phyloP scores from a whole-genome alignment of 1,140 invertebrate genomes.

The Procambarus virginalis region DNA sequence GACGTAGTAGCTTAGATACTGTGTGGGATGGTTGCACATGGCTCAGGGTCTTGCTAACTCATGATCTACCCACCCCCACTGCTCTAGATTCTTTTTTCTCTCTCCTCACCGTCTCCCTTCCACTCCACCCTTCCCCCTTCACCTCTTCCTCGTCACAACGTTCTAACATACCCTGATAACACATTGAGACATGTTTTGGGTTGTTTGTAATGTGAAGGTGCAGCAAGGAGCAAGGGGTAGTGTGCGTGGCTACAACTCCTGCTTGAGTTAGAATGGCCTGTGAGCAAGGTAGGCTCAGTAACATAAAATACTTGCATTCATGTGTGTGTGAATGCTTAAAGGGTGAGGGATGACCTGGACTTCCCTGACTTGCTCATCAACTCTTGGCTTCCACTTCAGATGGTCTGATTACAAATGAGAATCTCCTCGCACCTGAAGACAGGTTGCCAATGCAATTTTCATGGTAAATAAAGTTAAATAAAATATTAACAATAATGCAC shows the following conservation, averaged over 20 bases:
- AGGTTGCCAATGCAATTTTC: neutral
- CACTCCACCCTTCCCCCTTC: too few species aligned
- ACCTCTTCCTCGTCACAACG: neutral
- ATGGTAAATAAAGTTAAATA: neutral
- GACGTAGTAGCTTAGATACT: neutral
- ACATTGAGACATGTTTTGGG: too few species aligned
- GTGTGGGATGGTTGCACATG: neutral
- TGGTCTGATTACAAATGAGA: neutral
- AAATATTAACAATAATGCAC: too few species aligned
- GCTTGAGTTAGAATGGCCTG: neutral
- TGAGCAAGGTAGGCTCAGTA: neutral
- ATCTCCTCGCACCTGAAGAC: neutral
- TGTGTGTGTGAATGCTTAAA: neutral
- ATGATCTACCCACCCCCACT: neutral
- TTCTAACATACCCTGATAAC: too few species aligned
- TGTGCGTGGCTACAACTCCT: neutral
- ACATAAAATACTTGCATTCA: neutral
- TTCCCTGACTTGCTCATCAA: conserved; percentile 15
- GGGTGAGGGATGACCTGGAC: neutral
- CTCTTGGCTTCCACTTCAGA: conserved; percentile 2
- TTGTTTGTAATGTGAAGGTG: too few species aligned
- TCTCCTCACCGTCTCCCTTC: too few species aligned
- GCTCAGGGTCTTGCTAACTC: neutral
- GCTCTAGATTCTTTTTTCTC: too few species aligned
- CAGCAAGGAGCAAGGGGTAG: neutral